Base-by-base conservation (phyloP, 92 coral and sea anemone genomes). In the Epizoanthus stellaris region DNA sequence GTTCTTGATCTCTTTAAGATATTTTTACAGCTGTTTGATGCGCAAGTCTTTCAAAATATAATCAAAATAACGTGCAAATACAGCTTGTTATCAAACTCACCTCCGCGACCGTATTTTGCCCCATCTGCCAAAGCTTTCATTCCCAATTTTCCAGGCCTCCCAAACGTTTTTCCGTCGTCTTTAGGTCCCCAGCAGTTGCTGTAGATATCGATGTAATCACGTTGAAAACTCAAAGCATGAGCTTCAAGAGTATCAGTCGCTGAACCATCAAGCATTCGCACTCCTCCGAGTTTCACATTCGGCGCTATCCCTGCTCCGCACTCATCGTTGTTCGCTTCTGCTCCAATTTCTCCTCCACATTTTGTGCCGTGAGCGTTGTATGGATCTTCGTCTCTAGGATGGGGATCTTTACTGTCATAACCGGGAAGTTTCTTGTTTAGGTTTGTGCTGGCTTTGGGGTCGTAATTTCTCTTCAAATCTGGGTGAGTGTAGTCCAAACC, bases 121-220 rank as follows among this genome's bases (percentile, higher is more conserved):
- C 98, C 98, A 71, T 89, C 64, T 63, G 75, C 89, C 40, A 96
- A 82, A 36, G 98, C 98, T 69, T 86, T 86, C 86, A 69, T 90
- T 11, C 96, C 98, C 16, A 94, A 70, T 42, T 87, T 90, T 11
- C 98, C 98, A 13, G 98, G 98, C 39, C 98, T 92, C 4, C 98
- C 98, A 60, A 91, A 96, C 39, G 98, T 96, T 73, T 94, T 96
- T 12, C 98, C 98, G 64, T 96, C 98, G 45, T 96, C 98, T 91
- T 96, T 96, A 12, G 98, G 98, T 0, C 98, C 98, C 98, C 98
- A 96, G 68, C 98, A 96, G 60, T 95, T 94, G 56, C 98, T 94
- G 85, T 96, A 96, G 67, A 96, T 96, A 70, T 96, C 98, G 59
- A 96, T 88, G 63, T 96, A 94, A 82, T 94, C 95, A 17, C 87